Conservation (phyloP, 2,888 invertebrate genomes). For the Morpho helenor region DNA sequence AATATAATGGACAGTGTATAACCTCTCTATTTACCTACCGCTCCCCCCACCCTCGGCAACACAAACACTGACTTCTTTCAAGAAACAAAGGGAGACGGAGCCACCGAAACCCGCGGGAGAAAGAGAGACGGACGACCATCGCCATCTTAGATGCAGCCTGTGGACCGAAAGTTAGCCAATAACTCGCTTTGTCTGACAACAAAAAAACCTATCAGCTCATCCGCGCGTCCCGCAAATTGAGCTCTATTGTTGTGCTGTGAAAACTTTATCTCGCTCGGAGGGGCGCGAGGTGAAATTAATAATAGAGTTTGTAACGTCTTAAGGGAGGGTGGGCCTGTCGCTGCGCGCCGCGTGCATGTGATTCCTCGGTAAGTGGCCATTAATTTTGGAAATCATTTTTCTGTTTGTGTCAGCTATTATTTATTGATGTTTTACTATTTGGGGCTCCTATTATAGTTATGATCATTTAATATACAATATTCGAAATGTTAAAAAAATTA, state of each 20-base stretch:
- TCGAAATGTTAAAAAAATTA: too few species aligned
- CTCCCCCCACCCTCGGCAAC: conserved; percentile 53
- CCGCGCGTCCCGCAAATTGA: conserved; percentile 36
- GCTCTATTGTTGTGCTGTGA: conserved; percentile 40
- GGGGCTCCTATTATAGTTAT: not conserved
- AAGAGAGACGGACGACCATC: conserved; percentile 51
- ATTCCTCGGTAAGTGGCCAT: conserved; percentile 12
- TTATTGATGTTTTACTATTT: not conserved
- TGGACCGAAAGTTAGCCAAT: conserved; percentile 76
- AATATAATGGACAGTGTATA: too few species aligned
- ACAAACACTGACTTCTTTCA: conserved; percentile 70
- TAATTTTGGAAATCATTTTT: conserved; percentile 19
- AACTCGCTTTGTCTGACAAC: conserved; percentile 44
- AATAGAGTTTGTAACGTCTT: conserved; percentile 60
- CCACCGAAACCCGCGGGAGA: conserved; percentile 31
- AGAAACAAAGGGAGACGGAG: conserved; percentile 57
- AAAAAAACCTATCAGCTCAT: conserved; percentile 25
- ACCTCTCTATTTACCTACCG: conserved; percentile 60
- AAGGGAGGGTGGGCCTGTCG: conserved; percentile 56
- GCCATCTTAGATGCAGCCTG: conserved; percentile 76
- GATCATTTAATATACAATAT: too few species aligned
- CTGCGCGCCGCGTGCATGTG: conserved; percentile 31
- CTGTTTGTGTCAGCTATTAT: not conserved
- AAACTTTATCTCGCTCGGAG: conserved; percentile 39
- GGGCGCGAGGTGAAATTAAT: conserved; percentile 48